Evolutionary conservation across 2,797 vertebrate genomes (phyloP), one percentile per base, ranked within the genome.

Genomic region (Yasuhikotakia modesta): DNA sequence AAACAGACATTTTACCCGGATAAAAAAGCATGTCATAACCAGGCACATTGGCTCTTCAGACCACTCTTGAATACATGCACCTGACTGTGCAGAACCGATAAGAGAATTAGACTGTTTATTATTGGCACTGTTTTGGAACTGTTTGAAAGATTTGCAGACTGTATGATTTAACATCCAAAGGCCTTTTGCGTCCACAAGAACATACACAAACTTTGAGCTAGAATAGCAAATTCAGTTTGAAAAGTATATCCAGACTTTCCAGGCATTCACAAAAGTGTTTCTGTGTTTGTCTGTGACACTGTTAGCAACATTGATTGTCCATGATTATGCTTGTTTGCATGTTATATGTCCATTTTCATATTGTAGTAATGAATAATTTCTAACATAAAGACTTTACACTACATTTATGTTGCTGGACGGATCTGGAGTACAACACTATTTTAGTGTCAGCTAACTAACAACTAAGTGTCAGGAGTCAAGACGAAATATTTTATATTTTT

Each of bases 51-150:
- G 24, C 70, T 68, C 27, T 73, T 74, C 55, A 24, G 30, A 63
- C 27, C 19, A 22, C 46, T 46, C 60, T 58, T 24, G 22, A 48
- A 66, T 21, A 0, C 50, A 76, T 46, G 60, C 7, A 16, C 63
- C 50, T 65, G 73, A 63, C 48, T 69, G 32, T 70, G 72, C 48
- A 63, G 43, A 73, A 63, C n/a, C 53, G n/a, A 67, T 24, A 17
- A 75, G 58, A 48, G n/a, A 75, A 80, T 52, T 12, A 64, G 43
- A 68, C n/a, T n/a, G n/a, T n/a, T n/a, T n/a, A n/a, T n/a, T n/a
- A n/a, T 52, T 19, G 70, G 58, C 11, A 14, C 27, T 11, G 46
- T 53, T 39, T 57, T 61, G 12, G 10, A 61, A 57, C n/a, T n/a
- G n/a, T n/a, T 57, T n/a, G 45, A 57, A 70, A 70, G 13, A 53